A percentile compares a stretch with the other conserved stretches of the same genome.
phyloP scores from a whole-genome alignment of 23 tunicate genomes.

The Styela clava region DNA sequence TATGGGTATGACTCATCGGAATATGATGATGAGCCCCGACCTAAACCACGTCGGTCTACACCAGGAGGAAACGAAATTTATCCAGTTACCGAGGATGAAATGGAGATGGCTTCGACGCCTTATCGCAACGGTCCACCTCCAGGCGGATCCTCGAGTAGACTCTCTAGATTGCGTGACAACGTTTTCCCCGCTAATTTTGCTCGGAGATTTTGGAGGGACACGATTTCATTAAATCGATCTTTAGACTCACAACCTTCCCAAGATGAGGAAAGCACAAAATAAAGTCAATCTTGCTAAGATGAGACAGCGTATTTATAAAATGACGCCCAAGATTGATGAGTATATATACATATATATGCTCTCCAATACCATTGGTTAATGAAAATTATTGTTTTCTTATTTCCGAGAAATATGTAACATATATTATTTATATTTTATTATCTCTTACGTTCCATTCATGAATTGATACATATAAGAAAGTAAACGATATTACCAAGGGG shows the following conservation, averaged over 20 bases:
- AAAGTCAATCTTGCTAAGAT: no score
- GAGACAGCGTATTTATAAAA: no score
- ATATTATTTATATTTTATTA: no score
- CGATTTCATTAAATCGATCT: neutral
- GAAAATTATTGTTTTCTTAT: no score
- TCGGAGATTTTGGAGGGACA: constrained; percentile 56
- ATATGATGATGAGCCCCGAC: constrained; percentile 4
- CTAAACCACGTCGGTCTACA: neutral
- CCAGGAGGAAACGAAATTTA: constrained; percentile 2
- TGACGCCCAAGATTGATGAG: no score
- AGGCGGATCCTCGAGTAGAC: neutral
- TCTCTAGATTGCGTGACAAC: neutral
- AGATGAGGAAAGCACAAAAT: no score
- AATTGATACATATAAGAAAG: no score
- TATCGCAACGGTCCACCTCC: neutral
- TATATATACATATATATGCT: no score
- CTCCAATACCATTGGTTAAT: no score
- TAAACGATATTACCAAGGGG: no score
- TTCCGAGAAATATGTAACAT: no score
- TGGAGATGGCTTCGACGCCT: constrained; percentile 1
- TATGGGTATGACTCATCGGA: constrained; percentile 34
- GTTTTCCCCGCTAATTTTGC: constrained; percentile 39
- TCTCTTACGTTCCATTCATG: no score
- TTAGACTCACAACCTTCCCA: neutral
- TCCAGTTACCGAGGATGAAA: neutral